Percentiles rank a stretch among this genome's conserved stretches.
Evolutionary conservation across 1,140 invertebrate genomes (phyloP).

Genomic region (Apis dorsata): DNA sequence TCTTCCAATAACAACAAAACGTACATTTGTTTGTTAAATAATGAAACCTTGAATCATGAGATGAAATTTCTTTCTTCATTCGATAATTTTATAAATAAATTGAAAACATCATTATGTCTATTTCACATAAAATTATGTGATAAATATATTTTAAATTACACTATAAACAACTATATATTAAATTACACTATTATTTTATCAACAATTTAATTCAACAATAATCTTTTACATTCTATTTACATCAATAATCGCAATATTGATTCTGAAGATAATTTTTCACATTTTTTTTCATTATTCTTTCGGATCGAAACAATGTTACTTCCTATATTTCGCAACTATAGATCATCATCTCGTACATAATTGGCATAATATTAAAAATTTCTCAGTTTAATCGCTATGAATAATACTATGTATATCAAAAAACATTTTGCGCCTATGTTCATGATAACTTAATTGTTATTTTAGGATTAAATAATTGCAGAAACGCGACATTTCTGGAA

Average conservation of each 20-base stretch:
- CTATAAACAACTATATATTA: neutral
- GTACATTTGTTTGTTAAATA: constrained; percentile 38
- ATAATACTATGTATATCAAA: constrained; percentile 3
- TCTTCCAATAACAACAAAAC: constrained; percentile 33
- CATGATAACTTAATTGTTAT: constrained; percentile 39
- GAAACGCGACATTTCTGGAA: neutral
- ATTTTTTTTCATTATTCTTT: neutral
- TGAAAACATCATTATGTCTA: too few species aligned
- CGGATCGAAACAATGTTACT: neutral
- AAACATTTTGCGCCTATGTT: constrained; percentile 1
- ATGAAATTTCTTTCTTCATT: neutral
- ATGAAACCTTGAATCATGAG: neutral
- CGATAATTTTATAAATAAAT: neutral
- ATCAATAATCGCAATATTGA: neutral
- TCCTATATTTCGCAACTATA: constrained; percentile 15
- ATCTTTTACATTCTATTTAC: too few species aligned
- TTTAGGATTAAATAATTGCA: constrained; percentile 14
- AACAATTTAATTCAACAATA: too few species aligned
- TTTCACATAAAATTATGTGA: neutral
- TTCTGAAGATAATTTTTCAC: neutral
- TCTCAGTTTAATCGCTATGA: constrained; percentile 44
- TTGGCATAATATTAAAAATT: constrained; percentile 45
- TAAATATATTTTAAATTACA: too few species aligned
- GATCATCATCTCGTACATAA: constrained; percentile 55
- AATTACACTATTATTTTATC: neutral